Conservation (phyloP, 2,113 vertebrate genomes). For the Hemiscyllium ocellatum region DNA sequence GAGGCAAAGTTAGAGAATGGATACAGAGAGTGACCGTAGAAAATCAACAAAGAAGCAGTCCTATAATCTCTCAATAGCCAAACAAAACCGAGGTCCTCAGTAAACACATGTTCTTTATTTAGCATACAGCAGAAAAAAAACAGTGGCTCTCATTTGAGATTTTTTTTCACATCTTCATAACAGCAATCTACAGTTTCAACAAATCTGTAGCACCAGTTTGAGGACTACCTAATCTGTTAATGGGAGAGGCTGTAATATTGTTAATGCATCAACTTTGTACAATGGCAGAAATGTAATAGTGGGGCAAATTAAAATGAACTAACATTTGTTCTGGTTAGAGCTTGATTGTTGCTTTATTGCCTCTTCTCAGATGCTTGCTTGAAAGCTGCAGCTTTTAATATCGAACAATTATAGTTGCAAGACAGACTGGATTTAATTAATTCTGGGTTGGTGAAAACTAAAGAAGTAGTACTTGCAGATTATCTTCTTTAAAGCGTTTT, state of each 20-base stretch:
- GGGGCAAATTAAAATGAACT: constrained; percentile 90
- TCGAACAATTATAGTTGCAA: constrained; percentile 84
- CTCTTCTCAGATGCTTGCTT: constrained; percentile 72
- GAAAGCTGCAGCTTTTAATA: constrained; percentile 86
- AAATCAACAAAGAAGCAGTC: constrained; percentile 61
- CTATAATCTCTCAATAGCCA: constrained; percentile 50
- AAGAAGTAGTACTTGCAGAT: not conserved
- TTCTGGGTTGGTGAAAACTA: not conserved
- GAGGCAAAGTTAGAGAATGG: constrained; percentile 59
- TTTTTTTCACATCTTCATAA: constrained; percentile 25
- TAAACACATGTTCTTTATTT: constrained; percentile 35
- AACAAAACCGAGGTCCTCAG: constrained; percentile 49
- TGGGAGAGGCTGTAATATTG: constrained; percentile 51
- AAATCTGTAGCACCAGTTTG: constrained; percentile 14
- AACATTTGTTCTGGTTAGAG: constrained; percentile 68
- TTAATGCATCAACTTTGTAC: constrained; percentile 56
- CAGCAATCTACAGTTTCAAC: not conserved
- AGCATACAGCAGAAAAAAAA: constrained; percentile 42
- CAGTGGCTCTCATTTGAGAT: not conserved
- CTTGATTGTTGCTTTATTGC: constrained; percentile 76
- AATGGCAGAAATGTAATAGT: constrained; percentile 67
- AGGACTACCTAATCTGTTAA: not conserved
- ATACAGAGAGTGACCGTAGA: constrained; percentile 52
- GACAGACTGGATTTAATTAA: constrained; percentile 65
- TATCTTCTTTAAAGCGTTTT: not conserved